Base-by-base conservation (phyloP, 1,140 invertebrate species). In the Parapsyche elsis region DNA sequence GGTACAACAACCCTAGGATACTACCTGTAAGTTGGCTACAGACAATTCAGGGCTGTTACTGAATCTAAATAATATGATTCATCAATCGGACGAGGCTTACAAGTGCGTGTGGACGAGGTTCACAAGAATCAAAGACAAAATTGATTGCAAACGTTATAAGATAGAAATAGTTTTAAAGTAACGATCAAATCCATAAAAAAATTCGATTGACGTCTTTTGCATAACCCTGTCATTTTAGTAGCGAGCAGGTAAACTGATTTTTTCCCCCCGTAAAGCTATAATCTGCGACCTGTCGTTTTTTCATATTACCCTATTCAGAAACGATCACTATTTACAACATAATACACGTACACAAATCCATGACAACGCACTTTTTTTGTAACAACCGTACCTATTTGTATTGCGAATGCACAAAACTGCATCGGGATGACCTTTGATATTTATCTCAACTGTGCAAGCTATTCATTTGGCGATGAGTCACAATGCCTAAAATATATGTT, bases 241-340 rank as follows among this genome's bases (percentile, higher is more conserved):
- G 14, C n/a, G n/a, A 49, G 53, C 73, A 75, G 73, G 73, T 75
- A 75, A 44, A 64, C 57, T 44, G 24, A 64, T 77, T 77, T 64
- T 46, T 64, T 77, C 26, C n/a, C 19, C 24, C 9, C 9, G 45
- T 38, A 46, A 38, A 45, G 16, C 30, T 23, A 77, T 77, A 77
- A 77, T 77, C 75, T 64, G 75, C 75, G 75, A 77, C 73, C 73
- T 75, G 73, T 59, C 71, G 38, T 49, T 73, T 73, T 73, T 73
- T 49, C 24, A 67, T 30, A 67, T 67, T 67, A 67, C 24, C 23
- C 64, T 67, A 67, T 67, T 10, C 23, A 26, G 23, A 67, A 67
- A 67, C 23, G 64, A 23, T 9, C 64, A 67, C 19, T 30, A 67
- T 67, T 67, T 67, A 67, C 64, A 67, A 67, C 64, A 67, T 67